Percentiles rank a stretch among this genome's conserved stretches.
Conservation (phyloP, 2,113 vertebrate species). For the Xiphias gladius region DNA sequence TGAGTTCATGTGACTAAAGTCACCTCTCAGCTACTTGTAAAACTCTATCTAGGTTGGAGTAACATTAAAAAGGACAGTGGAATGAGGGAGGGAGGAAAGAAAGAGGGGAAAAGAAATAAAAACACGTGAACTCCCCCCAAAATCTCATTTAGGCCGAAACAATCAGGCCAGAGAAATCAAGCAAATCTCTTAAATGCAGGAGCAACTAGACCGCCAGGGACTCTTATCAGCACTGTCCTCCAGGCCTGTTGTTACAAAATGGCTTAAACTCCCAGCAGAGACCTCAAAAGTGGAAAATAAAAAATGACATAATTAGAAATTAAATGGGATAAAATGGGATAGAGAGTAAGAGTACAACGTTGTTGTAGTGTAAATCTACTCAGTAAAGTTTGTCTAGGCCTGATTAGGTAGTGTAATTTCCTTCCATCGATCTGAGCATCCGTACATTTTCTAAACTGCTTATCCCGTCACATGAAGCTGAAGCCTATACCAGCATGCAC, state of each 20-base stretch:
- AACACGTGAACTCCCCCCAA: slow-evolving; percentile 18
- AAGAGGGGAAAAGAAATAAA: slow-evolving; percentile 6
- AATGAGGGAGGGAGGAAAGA: slow-evolving; percentile 19
- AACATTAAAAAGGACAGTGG: slow-evolving; percentile 56
- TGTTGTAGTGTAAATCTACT: slow-evolving; percentile 11
- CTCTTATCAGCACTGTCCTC: slow-evolving; percentile 55
- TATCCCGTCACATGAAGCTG: background rate
- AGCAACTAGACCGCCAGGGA: slow-evolving; percentile 53
- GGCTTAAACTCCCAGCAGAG: slow-evolving; percentile 62
- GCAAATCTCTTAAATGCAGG: slow-evolving; percentile 27
- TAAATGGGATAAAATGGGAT: slow-evolving; percentile 32
- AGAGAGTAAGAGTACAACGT: slow-evolving; percentile 2
- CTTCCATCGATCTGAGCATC: background rate
- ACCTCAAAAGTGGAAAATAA: slow-evolving; percentile 24
- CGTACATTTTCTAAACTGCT: background rate
- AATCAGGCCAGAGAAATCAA: slow-evolving; percentile 65
- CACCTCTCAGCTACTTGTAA: slow-evolving; percentile 45
- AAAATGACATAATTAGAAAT: slow-evolving; percentile 48
- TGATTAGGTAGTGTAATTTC: background rate
- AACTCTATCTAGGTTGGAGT: slow-evolving; percentile 47
- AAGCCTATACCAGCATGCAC: background rate
- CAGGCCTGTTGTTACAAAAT: slow-evolving; percentile 51
- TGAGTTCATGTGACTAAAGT: slow-evolving; percentile 31
- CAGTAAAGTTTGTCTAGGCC: slow-evolving; percentile 1
- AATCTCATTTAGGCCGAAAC: slow-evolving; percentile 69